phyloP scores from a whole-genome alignment of 2,888 invertebrate species.

The Aphodius granarius region DNA sequence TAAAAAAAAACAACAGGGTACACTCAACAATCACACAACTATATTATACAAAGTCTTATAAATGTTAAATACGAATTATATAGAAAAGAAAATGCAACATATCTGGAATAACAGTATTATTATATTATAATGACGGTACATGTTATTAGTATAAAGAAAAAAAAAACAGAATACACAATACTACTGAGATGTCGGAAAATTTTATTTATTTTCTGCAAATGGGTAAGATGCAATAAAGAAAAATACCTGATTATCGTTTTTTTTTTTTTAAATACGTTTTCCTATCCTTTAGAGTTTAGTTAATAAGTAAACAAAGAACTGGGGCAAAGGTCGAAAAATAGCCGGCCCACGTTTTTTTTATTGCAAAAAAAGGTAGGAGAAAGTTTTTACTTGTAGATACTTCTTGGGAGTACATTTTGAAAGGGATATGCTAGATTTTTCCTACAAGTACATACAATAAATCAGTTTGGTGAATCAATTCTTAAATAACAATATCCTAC shows the following conservation, averaged over 20 bases:
- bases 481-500: no score
- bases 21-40: constrained; percentile 27
- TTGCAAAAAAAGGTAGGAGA: no score
- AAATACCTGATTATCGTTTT: neutral
- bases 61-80: constrained; percentile 8
- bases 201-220: constrained; percentile 25
- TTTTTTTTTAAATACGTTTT: neutral
- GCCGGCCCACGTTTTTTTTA: neutral
- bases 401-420: no score
- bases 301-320: neutral
- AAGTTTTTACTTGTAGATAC: no score
- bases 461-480: no score
- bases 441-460: no score
- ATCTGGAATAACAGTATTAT: constrained; percentile 16
- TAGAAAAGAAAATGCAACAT: constrained; percentile 21
- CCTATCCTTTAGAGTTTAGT: neutral
- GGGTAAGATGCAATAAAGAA: constrained; percentile 17
- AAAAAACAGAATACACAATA: no score
- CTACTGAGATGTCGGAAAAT: no score
- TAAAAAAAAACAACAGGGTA: constrained; percentile 20
- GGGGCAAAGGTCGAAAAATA: neutral
- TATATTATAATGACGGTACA: neutral
- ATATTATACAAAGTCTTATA: constrained; percentile 3
- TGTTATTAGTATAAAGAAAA: no score
- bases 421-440: no score